Percentiles rank a stretch among this genome's conserved stretches.
These are phyloP conservation scores for Semicossyphus pulcher DNA, from an alignment of 2,113 vertebrate species.

Conservation along the genomic window DNA sequence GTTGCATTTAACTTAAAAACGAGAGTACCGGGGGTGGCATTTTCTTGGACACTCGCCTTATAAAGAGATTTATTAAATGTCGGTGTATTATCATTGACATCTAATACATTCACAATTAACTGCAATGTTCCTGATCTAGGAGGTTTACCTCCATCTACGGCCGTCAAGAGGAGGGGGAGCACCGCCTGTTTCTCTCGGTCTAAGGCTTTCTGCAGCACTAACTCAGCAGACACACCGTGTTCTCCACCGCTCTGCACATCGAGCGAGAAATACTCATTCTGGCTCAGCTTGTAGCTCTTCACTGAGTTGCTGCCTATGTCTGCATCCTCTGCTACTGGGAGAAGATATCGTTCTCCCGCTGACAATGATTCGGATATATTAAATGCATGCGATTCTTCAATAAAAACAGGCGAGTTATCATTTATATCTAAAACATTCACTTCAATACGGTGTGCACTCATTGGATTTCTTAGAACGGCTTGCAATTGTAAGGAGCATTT, in stretches of 20 bases:
- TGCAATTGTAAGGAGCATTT: slow-evolving; percentile 68
- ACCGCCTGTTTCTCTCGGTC: slow-evolving; percentile 73
- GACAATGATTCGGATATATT: background rate
- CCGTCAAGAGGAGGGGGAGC: slow-evolving; percentile 65
- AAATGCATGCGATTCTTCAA: background rate
- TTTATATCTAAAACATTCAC: slow-evolving; percentile 74
- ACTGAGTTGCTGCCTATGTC: background rate
- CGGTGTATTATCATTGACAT: slow-evolving; percentile 75
- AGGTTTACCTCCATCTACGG: slow-evolving; percentile 78
- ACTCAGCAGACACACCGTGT: slow-evolving; percentile 53
- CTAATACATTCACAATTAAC: slow-evolving; percentile 66
- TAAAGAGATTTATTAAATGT: slow-evolving; percentile 71
- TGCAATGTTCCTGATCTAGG: slow-evolving; percentile 54
- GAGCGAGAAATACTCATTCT: slow-evolving; percentile 78
- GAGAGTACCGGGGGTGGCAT: slow-evolving; percentile 14
- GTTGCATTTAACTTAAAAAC: slow-evolving; percentile 72
- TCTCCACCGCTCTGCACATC: slow-evolving; percentile 74
- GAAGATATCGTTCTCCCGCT: background rate
- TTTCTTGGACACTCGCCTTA: slow-evolving; percentile 70
- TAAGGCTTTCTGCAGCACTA: slow-evolving; percentile 41
- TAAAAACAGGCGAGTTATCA: slow-evolving; percentile 44
- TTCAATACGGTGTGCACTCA: slow-evolving; percentile 65
- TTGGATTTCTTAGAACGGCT: slow-evolving; percentile 61
- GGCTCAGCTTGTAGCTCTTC: slow-evolving; percentile 73
- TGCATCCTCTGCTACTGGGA: background rate